Evolutionary conservation across 2,888 invertebrate genomes (phyloP).

Genomic region (Phasia obesa): DNA sequence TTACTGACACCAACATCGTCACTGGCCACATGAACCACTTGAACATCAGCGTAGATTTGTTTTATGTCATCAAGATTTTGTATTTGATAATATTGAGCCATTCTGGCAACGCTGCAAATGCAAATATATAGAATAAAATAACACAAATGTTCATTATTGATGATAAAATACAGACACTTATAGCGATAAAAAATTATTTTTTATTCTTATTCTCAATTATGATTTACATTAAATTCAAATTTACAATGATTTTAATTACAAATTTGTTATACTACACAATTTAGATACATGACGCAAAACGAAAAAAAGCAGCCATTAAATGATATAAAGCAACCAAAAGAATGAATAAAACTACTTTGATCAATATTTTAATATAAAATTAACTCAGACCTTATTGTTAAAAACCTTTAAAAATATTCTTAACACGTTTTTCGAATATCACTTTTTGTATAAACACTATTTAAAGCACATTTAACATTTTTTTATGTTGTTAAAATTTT

Average conservation of each 20-base stretch:
- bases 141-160: constrained; percentile 40
- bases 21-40: constrained; percentile 80
- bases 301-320: constrained; percentile 53
- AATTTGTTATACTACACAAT: constrained; percentile 6
- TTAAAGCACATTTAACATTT: constrained; percentile 54
- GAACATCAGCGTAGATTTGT: constrained; percentile 85
- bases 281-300: constrained; percentile 15
- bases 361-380: constrained; percentile 42
- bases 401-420: constrained; percentile 21
- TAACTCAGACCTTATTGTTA: constrained; percentile 45
- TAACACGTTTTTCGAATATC: constrained; percentile 4
- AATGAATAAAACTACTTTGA: constrained; percentile 44
- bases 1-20: constrained; percentile 80
- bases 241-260: not conserved
- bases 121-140: constrained; percentile 48
- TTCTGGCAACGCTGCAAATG: constrained; percentile 76
- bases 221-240: constrained; percentile 13
- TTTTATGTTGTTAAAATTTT: constrained; percentile 30
- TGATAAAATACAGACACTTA: constrained; percentile 35
- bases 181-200: not conserved
- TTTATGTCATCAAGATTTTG: constrained; percentile 85
- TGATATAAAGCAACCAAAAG: constrained; percentile 40
- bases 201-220: not conserved
- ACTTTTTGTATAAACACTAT: constrained; percentile 38
- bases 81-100: constrained; percentile 89